These are phyloP conservation scores for Drosophila nigricruria DNA, from an alignment of 2,888 invertebrate genomes.

Conservation along the genomic window DNA sequence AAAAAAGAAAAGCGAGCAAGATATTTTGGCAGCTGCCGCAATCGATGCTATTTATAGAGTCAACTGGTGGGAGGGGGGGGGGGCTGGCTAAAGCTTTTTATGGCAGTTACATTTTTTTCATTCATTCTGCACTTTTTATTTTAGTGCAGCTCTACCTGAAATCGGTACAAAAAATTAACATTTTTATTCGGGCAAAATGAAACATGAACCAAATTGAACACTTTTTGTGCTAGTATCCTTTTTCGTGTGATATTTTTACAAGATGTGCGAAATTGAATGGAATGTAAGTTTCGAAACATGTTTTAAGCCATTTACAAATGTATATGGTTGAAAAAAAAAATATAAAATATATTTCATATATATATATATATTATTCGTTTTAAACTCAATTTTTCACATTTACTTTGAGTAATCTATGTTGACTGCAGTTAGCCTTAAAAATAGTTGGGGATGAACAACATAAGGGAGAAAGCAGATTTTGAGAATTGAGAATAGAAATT, in stretches of 20 bases:
- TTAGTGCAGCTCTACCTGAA: background rate
- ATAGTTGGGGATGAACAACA: background rate
- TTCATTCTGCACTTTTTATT: background rate
- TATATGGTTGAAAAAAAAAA: background rate
- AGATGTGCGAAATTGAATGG: background rate
- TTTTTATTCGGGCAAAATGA: background rate
- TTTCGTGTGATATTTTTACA: background rate
- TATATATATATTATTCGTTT: background rate
- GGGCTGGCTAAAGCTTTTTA: constrained; percentile 10
- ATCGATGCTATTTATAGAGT: constrained; percentile 38
- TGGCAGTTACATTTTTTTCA: background rate
- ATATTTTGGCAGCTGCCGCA: constrained; percentile 13
- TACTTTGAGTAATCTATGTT: background rate
- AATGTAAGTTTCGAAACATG: background rate
- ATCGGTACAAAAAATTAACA: background rate
- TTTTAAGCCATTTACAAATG: background rate
- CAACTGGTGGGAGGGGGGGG: constrained; percentile 4
- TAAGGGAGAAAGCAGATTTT: background rate
- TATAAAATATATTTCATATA: no score
- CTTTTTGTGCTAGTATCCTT: background rate
- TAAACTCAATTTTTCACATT: background rate
- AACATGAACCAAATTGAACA: background rate
- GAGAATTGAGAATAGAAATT: background rate
- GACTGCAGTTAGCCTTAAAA: background rate
- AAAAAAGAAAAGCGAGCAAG: background rate